Percentiles rank a stretch among this genome's conserved stretches.
Conservation (phyloP, 2,113 vertebrate species). For the Pseudopodoces humilis region DNA sequence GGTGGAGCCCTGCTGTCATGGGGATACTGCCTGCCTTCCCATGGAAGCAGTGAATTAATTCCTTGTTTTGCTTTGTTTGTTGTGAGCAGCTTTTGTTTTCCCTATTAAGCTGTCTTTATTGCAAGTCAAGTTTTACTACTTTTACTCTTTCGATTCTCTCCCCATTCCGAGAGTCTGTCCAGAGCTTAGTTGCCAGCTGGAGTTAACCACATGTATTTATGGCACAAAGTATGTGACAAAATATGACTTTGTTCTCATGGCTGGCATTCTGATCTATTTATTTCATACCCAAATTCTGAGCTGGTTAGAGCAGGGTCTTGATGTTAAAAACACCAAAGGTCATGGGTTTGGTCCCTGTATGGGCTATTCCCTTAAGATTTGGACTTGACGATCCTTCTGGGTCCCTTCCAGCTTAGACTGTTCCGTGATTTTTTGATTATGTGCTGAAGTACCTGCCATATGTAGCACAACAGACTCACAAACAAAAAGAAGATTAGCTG, state of each 20-base stretch:
- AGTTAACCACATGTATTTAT: background rate
- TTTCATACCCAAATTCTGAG: background rate
- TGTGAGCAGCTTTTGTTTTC: background rate
- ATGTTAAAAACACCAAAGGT: rapidly evolving
- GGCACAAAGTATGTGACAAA: background rate
- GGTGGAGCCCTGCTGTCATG: background rate
- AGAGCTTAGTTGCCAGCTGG: background rate
- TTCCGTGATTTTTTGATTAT: background rate
- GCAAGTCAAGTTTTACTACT: background rate
- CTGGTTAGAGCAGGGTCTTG: background rate
- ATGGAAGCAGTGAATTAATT: background rate
- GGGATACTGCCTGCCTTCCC: background rate
- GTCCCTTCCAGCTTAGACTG: background rate
- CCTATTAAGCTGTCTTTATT: background rate
- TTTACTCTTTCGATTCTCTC: background rate
- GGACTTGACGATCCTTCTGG: background rate
- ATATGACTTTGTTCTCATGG: background rate
- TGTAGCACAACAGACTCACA: background rate
- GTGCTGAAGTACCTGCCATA: background rate
- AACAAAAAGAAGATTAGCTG: background rate
- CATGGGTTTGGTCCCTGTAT: background rate
- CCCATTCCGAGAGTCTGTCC: rapidly evolving
- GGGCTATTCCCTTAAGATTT: background rate
- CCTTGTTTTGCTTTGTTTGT: background rate
- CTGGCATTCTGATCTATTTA: background rate